Evolutionary conservation across 2,888 invertebrate genomes (phyloP).

Genomic region (Cryptocheilus praepositus): DNA sequence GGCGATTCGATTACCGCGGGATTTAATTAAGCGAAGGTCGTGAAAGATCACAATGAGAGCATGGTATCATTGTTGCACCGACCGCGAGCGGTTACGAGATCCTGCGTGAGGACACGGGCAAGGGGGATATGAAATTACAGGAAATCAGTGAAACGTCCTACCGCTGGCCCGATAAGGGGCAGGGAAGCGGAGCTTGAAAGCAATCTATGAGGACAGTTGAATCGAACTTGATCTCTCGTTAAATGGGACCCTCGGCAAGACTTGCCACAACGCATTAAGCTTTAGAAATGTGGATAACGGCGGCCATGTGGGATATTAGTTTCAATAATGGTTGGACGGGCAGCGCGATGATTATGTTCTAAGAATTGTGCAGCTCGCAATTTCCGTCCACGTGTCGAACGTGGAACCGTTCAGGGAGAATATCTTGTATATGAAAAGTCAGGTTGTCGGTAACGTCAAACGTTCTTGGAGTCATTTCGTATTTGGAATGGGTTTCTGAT

Average conservation of each 20-base stretch:
- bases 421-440: too few relatives aligned
- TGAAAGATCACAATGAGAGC: too few relatives aligned
- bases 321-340: slow-evolving; percentile 16
- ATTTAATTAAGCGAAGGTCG: too few relatives aligned
- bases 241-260: slow-evolving; percentile 32
- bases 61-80: too few relatives aligned
- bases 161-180: slow-evolving; percentile 12
- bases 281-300: slow-evolving; percentile 24
- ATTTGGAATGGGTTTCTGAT: too few relatives aligned
- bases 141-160: slow-evolving; percentile 34
- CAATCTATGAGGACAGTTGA: slow-evolving; percentile 39
- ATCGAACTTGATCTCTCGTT: slow-evolving; percentile 38
- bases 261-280: slow-evolving; percentile 38
- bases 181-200: slow-evolving; percentile 20
- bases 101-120: too few relatives aligned
- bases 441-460: too few relatives aligned
- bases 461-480: too few relatives aligned
- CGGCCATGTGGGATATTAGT: slow-evolving; percentile 26
- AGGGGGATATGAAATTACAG: slow-evolving; percentile 24
- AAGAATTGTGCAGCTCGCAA: neutral
- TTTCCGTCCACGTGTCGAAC: neutral
- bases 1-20: too few relatives aligned
- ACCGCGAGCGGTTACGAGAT: too few relatives aligned
- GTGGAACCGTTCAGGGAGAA: too few relatives aligned
- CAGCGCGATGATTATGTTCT: slow-evolving; percentile 3